These are phyloP conservation scores for Pseudochirops corinnae DNA, from an alignment of 2,797 vertebrate species.

Conservation along the genomic window DNA sequence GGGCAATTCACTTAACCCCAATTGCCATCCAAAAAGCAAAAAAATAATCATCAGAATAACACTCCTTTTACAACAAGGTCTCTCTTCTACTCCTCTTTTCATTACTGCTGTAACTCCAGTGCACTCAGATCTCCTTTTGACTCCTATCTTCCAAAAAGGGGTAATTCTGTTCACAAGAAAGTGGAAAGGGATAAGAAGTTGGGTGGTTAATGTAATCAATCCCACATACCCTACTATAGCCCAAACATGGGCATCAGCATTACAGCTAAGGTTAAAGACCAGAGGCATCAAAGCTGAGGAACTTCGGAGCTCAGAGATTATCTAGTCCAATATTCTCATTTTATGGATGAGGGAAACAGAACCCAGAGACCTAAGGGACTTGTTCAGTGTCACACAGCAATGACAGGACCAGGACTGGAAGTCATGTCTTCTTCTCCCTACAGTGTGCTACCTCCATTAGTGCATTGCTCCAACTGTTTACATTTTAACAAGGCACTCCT, in stretches of 20 bases:
- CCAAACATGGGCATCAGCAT: background rate
- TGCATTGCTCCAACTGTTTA: background rate
- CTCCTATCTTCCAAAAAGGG: background rate
- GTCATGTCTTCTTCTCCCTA: background rate
- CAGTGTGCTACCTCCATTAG: background rate
- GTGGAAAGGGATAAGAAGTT: background rate
- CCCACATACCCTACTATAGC: background rate
- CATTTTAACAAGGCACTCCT: background rate
- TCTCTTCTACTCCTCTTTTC: background rate
- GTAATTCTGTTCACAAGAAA: background rate
- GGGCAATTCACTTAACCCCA: no score
- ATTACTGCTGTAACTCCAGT: background rate
- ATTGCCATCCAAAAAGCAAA: no score
- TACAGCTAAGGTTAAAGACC: background rate
- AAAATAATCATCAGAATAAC: background rate
- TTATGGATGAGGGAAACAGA: background rate
- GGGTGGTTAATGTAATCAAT: background rate
- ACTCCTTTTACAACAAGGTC: background rate
- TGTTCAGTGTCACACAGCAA: background rate
- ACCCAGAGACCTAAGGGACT: background rate
- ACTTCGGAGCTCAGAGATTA: background rate
- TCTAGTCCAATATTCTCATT: background rate
- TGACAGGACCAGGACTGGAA: background rate
- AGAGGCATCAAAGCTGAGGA: background rate
- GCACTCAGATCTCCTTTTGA: background rate